Evolutionary conservation across 2,113 vertebrate genomes (phyloP).

Genomic region (Cynoglossus semilaevis): DNA sequence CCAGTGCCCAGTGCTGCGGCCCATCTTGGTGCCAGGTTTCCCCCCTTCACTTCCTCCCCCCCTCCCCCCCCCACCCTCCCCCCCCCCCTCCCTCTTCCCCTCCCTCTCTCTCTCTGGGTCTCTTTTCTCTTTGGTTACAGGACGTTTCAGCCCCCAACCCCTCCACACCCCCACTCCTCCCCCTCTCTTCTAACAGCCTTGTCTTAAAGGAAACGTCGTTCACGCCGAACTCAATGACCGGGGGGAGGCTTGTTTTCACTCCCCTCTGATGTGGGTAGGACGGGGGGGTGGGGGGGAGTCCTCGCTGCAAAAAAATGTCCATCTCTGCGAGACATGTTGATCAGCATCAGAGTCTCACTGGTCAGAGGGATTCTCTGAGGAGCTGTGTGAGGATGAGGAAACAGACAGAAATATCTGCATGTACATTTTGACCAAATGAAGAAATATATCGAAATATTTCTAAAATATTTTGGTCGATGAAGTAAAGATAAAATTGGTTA

Average conservation of each 20-base stretch:
- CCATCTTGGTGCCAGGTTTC: conserved; percentile 60
- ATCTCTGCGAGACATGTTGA: neutral
- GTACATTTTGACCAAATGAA: too few relatives aligned
- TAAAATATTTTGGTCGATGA: too few relatives aligned
- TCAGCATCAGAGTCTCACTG: neutral
- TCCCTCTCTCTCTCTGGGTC: conserved; percentile 37
- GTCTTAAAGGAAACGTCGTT: conserved; percentile 50
- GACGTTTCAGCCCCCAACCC: conserved; percentile 46
- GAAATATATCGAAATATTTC: too few relatives aligned
- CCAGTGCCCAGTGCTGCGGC: conserved; percentile 50
- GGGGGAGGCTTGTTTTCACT: conserved; percentile 63
- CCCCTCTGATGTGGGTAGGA: conserved; percentile 44
- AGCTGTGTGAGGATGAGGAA: neutral
- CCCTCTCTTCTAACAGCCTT: conserved; percentile 16
- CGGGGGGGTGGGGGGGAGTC: conserved; percentile 5
- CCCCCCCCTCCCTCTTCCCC: conserved; percentile 29
- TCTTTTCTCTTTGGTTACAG: conserved; percentile 55
- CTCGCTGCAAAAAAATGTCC: conserved; percentile 44
- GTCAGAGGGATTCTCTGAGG: neutral
- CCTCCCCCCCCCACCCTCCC: conserved; percentile 52
- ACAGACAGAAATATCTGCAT: too few relatives aligned
- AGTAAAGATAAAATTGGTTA: too few relatives aligned
- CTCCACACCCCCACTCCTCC: conserved; percentile 6
- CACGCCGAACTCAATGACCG: conserved; percentile 75
- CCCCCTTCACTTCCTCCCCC: too few relatives aligned